Evolutionary conservation across 2,797 vertebrate genomes (phyloP), one percentile per base, ranked within the genome.

Genomic region (Falco rusticolus): DNA sequence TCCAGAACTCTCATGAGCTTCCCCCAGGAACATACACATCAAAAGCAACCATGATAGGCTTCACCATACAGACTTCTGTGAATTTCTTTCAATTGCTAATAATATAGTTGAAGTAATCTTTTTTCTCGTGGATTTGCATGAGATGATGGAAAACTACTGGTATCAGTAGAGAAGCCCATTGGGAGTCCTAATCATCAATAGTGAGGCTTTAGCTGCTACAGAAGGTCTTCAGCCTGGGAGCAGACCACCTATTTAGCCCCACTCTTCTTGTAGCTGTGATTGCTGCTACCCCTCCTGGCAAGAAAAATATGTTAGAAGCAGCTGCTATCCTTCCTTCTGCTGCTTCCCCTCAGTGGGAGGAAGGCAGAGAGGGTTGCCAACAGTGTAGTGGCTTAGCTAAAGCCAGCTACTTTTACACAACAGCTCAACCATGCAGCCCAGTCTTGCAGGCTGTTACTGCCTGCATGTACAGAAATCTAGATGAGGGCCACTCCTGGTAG

Each of bases 241-340:
- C 43, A 41, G 41, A 93, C 16, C 72, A 54, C 45, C 54, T 83
- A 45, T 77, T 87, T 45, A 87, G 45, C 34, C 39, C 77, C 2
- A 1, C 50, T 91, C 29, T 24, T 90, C 68, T 43, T 48, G 69
- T 65, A 77, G 34, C 64, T 94, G 48, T 77, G 86, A 94, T 83
- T 90, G 86, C 71, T 96, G 60, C 88, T 95, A 37, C 81, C 94
- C 61, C 50, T 96, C 22, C 68, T 94, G 90, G 94, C 90, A 95
- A 89, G 78, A 53, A 93, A 95, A 96, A 53, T 68, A 83, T 78
- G 94, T 89, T 28, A 89, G 68, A 89, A 93, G 91, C 96, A 96
- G 94, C 95, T 93, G 84, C 68, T 90, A 25, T 89, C 92, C 84
- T 81, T 96, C 87, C 88, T 87, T 77, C 90, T 95, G 96, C 64